Base-by-base conservation (phyloP, 2,797 vertebrate species). In the Ataeniobius toweri region DNA sequence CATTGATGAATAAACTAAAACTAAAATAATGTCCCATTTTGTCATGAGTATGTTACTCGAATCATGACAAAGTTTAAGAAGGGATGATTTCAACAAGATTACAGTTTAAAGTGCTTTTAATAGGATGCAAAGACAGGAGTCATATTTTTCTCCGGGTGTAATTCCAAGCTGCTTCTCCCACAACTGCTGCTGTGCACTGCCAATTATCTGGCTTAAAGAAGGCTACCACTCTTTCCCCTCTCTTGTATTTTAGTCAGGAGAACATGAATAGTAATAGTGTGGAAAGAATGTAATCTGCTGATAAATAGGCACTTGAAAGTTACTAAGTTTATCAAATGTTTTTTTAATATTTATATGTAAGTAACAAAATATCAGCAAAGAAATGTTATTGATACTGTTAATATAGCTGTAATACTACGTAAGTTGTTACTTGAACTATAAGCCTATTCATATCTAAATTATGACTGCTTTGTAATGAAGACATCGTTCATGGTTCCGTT, bases 1-100 rank as follows among this genome's bases (percentile, higher is more conserved):
- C 67, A 48, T 53, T 51, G 76, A 55, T 56, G 53, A 80, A 71
- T 28, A 77, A 74, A 85, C 73, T 53, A 56, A 72, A 74, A 86
- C 73, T 53, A 61, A 72, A 18, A 20, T 20, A 14, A 48, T 48
- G 12, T 48, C 12, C 12, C 12, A 48, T 16, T 16, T 53, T 53
- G 51, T 12, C 14, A 53, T 18, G 14, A 4, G 4, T 18, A 18
- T 53, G 51, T 18, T 53, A 53, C 51, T 53, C 20, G 18, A 53
- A 48, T 48, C 48, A 53, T 53, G 18, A 20, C 51, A 53, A 3
- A 53, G 51, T 53, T 22, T 53, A 53, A 18, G 51, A 53, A 53
- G 51, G 18, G 51, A 53, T 53, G 51, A 53, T 53, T 53, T 53
- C 1, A 53, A 22, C 51, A 53, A 53, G 18, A 53, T 53, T 20